Percentiles rank a stretch among this genome's conserved stretches.
These are phyloP conservation scores for Poeciliopsis prolifica DNA, from an alignment of 2,113 vertebrate species.

Conservation along the genomic window DNA sequence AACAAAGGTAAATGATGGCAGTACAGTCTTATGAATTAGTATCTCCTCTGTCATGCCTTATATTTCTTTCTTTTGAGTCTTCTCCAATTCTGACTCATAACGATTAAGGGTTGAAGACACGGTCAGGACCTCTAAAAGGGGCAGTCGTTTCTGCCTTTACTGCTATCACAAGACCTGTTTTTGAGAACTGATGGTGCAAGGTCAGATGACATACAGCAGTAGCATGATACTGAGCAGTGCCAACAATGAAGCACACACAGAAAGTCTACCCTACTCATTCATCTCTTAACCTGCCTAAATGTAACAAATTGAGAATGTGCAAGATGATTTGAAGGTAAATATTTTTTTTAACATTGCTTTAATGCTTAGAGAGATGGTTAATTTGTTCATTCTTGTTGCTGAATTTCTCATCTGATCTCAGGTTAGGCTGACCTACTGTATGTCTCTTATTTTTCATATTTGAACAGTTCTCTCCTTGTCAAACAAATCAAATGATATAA, in stretches of 20 bases:
- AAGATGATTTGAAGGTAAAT: background rate
- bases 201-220: conserved; percentile 67
- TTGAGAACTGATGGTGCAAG: conserved; percentile 43
- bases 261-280: conserved; percentile 20
- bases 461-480: conserved; percentile 56
- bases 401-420: conserved; percentile 3
- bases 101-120: conserved; percentile 72
- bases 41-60: conserved; percentile 63
- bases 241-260: conserved; percentile 31
- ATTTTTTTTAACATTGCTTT: background rate
- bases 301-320: conserved; percentile 10
- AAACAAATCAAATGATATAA: conserved; percentile 57
- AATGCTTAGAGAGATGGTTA: background rate
- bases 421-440: conserved; percentile 10
- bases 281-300: conserved; percentile 27
- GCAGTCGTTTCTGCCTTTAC: conserved; percentile 35
- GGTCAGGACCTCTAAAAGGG: conserved; percentile 67
- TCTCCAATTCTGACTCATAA: conserved; percentile 48
- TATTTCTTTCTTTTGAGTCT: conserved; percentile 41
- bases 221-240: conserved; percentile 49
- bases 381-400: conserved; percentile 1
- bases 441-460: conserved; percentile 38
- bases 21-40: conserved; percentile 57
- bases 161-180: conserved; percentile 67
- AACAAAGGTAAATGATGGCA: conserved; percentile 76